phyloP scores from a whole-genome alignment of 2,888 invertebrate species.

The Mimachlamys varia region DNA sequence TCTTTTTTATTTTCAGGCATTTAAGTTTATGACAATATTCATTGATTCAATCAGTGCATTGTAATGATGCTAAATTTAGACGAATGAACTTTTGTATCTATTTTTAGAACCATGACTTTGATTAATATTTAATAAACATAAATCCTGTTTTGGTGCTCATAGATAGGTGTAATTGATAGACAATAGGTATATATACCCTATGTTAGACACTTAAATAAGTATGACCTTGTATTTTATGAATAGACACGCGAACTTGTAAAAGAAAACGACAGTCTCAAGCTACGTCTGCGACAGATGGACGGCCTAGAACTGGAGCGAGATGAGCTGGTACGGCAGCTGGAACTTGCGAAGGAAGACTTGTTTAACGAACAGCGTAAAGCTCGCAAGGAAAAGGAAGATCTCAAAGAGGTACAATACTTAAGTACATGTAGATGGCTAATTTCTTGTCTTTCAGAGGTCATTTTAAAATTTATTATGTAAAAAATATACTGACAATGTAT shows the following conservation, averaged over 20 bases:
- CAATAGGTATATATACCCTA: no score
- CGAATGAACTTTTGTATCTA: no score
- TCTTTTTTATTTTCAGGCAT: no score
- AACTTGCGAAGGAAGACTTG: conserved; percentile 73
- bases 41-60: no score
- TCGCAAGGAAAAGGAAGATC: conserved; percentile 71
- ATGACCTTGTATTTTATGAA: background rate
- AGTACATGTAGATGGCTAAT: conserved; percentile 2
- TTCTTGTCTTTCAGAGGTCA: background rate
- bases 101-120: no score
- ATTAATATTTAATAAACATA: no score
- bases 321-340: conserved; percentile 76
- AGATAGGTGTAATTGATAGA: no score
- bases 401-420: conserved; percentile 77
- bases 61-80: no score
- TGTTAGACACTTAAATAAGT: no score
- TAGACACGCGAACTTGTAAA: conserved; percentile 57
- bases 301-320: conserved; percentile 73
- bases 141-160: no score
- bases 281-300: conserved; percentile 65
- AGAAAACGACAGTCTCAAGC: conserved; percentile 70
- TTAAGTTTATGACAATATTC: no score
- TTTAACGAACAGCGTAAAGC: conserved; percentile 74
- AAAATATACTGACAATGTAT: background rate
- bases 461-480: background rate